These are phyloP conservation scores for Hyperoodon ampullatus DNA, from an alignment of 2,113 vertebrate genomes.

Conservation along the genomic window DNA sequence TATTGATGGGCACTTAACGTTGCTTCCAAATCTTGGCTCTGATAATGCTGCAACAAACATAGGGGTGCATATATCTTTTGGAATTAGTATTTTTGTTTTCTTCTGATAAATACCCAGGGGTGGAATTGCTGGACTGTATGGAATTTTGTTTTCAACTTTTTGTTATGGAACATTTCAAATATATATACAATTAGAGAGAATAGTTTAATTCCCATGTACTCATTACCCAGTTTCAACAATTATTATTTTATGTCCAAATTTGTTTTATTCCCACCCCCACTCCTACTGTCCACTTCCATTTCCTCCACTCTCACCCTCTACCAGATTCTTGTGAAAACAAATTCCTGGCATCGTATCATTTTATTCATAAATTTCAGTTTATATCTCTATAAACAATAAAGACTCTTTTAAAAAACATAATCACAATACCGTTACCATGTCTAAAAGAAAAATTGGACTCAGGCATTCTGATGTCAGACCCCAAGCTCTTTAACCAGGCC, in stretches of 20 bases:
- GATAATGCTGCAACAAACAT: neutral
- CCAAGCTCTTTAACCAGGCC: neutral
- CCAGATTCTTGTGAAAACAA: conserved; percentile 13
- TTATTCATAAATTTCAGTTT: neutral
- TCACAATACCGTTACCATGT: neutral
- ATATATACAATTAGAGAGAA: neutral
- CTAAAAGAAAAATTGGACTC: neutral
- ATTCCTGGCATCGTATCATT: neutral
- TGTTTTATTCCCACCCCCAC: neutral
- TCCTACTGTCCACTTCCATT: neutral
- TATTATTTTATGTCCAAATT: neutral
- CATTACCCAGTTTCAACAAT: neutral
- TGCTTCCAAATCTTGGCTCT: neutral
- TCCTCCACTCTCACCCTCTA: neutral
- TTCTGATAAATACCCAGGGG: neutral
- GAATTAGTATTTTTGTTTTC: neutral
- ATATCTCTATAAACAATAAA: neutral
- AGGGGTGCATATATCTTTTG: neutral
- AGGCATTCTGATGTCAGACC: neutral
- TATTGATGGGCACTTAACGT: neutral
- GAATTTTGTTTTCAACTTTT: neutral
- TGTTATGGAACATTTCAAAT: neutral
- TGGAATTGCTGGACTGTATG: neutral
- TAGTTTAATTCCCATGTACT: neutral
- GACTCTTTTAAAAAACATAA: neutral